Percentiles rank a stretch among this genome's conserved stretches.
Evolutionary conservation across 2,888 invertebrate genomes (phyloP).

Genomic region (Leucophora obtusa): DNA sequence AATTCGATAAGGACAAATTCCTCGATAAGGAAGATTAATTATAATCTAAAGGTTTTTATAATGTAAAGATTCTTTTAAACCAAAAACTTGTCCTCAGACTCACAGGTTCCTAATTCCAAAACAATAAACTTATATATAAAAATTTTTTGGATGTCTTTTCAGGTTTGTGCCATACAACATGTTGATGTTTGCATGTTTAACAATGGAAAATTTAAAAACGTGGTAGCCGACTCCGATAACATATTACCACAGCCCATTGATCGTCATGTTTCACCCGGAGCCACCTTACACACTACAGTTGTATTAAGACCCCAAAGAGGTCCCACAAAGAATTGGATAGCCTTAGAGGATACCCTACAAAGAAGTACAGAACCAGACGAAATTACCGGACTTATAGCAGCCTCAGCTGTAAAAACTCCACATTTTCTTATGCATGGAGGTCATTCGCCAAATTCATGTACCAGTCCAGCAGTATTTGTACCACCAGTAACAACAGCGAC

Average conservation of each 20-base stretch:
- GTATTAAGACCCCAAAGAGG: slow-evolving; percentile 85
- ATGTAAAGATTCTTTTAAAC: too few relatives aligned
- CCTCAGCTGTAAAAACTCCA: slow-evolving; percentile 81
- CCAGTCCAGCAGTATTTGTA: slow-evolving; percentile 68
- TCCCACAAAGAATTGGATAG: slow-evolving; percentile 93
- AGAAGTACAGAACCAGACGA: slow-evolving; percentile 83
- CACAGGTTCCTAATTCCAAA: too few relatives aligned
- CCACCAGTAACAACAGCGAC: slow-evolving; percentile 65
- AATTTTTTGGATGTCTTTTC: slow-evolving; percentile 57
- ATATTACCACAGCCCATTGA: slow-evolving; percentile 72
- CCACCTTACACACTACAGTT: slow-evolving; percentile 83
- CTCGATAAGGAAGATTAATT: too few relatives aligned
- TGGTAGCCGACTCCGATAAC: slow-evolving; percentile 86
- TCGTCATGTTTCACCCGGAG: slow-evolving; percentile 82
- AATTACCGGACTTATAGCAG: slow-evolving; percentile 78
- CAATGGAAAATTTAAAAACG: slow-evolving; percentile 95
- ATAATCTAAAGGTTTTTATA: too few relatives aligned
- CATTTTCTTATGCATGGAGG: slow-evolving; percentile 67
- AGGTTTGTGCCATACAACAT: slow-evolving; percentile 92
- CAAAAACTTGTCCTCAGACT: too few relatives aligned
- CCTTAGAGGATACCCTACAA: slow-evolving; percentile 90
- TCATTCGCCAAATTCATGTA: slow-evolving; percentile 70
- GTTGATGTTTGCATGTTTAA: slow-evolving; percentile 97
- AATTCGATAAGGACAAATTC: too few relatives aligned
- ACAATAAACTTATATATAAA: neutral